Evolutionary conservation across 1,140 invertebrate genomes (phyloP).

Genomic region (Brachionus koreanus): DNA sequence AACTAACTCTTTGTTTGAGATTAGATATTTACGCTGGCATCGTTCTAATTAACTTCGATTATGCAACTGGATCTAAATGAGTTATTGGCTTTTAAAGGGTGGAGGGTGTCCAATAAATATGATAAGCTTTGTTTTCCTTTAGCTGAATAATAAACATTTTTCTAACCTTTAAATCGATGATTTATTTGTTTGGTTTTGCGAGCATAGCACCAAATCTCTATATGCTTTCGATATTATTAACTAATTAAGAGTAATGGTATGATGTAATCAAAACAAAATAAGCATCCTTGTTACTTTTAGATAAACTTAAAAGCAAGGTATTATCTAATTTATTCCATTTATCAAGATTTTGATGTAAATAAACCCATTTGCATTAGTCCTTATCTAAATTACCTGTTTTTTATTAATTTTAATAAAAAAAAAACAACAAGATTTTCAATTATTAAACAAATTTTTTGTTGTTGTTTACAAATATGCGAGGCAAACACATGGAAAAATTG

Average conservation of each 20-base stretch:
- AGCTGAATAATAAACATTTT: conserved; percentile 12
- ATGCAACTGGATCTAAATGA: conserved; percentile 3
- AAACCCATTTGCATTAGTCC: not conserved
- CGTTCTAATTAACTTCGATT: not conserved
- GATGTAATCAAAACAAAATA: not conserved
- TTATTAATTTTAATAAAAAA: not conserved
- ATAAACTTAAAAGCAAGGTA: not conserved
- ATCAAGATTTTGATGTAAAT: not conserved
- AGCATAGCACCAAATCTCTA: not conserved
- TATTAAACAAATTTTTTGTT: not conserved
- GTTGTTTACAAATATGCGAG: not conserved
- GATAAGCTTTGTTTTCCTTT: not conserved
- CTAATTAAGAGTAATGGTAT: conserved; percentile 19
- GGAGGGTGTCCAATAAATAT: not conserved
- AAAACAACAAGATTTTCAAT: not conserved
- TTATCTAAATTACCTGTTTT: conserved; percentile 26
- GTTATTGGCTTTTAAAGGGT: not conserved
- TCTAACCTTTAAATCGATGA: conserved; percentile 14
- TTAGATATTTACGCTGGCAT: not conserved
- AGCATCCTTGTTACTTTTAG: not conserved
- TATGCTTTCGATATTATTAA: conserved; percentile 8
- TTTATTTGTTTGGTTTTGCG: not conserved
- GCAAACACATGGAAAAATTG: not conserved
- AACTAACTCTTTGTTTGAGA: not conserved
- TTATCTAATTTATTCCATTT: not conserved